Evolutionary conservation across 2,113 vertebrate species (phyloP).

Genomic region (Enhydra lutris): DNA sequence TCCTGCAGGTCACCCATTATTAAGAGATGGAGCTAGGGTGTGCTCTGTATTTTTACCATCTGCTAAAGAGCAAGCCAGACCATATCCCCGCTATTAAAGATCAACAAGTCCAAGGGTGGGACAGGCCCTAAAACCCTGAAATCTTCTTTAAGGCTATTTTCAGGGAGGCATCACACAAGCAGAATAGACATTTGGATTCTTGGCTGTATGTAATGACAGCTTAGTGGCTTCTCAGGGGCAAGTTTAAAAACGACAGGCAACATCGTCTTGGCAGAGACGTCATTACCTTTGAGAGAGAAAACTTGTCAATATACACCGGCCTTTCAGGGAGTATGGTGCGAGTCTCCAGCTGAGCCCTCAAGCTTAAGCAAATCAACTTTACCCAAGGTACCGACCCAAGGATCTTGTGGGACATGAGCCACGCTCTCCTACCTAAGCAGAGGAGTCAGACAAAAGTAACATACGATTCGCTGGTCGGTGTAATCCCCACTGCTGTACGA

Average conservation of each 20-base stretch:
- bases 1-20: slow-evolving; percentile 7
- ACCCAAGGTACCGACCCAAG: neutral
- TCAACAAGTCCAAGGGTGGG: neutral
- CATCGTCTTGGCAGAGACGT: neutral
- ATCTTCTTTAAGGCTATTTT: slow-evolving; percentile 45
- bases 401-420: neutral
- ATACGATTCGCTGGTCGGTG: slow-evolving; percentile 97
- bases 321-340: neutral
- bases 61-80: slow-evolving; percentile 36
- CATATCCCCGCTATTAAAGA: slow-evolving; percentile 42
- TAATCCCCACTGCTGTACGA: slow-evolving; percentile 99
- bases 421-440: neutral
- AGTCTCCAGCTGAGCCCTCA: neutral
- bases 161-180: neutral
- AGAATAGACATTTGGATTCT: slow-evolving; percentile 12
- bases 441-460: slow-evolving; percentile 77
- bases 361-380: neutral
- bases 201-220: neutral
- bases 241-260: slow-evolving; percentile 45
- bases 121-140: neutral
- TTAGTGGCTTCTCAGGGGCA: slow-evolving; percentile 33
- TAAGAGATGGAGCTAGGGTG: neutral
- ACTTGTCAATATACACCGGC: neutral
- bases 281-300: slow-evolving; percentile 35
- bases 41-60: slow-evolving; percentile 57